phyloP scores from a whole-genome alignment of 2,113 vertebrate species.

The Stigmatopora nigra region DNA sequence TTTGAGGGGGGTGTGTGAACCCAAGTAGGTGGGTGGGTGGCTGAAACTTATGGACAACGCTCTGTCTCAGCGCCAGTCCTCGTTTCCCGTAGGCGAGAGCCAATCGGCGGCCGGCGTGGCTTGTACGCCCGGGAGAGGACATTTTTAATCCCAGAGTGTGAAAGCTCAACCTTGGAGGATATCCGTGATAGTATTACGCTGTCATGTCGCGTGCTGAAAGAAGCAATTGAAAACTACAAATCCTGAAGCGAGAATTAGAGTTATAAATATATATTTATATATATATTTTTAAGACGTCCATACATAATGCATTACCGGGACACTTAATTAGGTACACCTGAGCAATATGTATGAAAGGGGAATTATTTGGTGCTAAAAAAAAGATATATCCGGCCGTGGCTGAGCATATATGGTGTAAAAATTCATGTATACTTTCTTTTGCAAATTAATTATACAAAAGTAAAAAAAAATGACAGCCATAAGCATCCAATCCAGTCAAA shows the following conservation, averaged over 20 bases:
- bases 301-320: neutral
- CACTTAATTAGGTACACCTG: neutral
- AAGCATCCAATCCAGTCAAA: too few relatives aligned
- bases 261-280: neutral
- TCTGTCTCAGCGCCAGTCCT: constrained; percentile 35
- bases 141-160: constrained; percentile 47
- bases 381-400: too few relatives aligned
- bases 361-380: too few relatives aligned
- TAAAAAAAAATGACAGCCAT: too few relatives aligned
- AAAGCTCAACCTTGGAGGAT: constrained; percentile 52
- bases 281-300: neutral
- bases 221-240: constrained; percentile 35
- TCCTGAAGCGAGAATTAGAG: constrained; percentile 53
- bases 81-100: constrained; percentile 47
- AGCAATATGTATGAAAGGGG: neutral
- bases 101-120: constrained; percentile 44
- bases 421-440: too few relatives aligned
- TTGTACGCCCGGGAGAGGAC: constrained; percentile 44
- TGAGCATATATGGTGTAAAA: too few relatives aligned
- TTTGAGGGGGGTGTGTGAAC: constrained; percentile 31
- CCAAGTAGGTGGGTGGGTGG: constrained; percentile 8
- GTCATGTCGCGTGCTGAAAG: constrained; percentile 48
- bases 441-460: too few relatives aligned
- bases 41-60: constrained; percentile 47
- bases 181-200: constrained; percentile 42